phyloP scores from a whole-genome alignment of 1,140 invertebrate species.

The Drosophila orosa region DNA sequence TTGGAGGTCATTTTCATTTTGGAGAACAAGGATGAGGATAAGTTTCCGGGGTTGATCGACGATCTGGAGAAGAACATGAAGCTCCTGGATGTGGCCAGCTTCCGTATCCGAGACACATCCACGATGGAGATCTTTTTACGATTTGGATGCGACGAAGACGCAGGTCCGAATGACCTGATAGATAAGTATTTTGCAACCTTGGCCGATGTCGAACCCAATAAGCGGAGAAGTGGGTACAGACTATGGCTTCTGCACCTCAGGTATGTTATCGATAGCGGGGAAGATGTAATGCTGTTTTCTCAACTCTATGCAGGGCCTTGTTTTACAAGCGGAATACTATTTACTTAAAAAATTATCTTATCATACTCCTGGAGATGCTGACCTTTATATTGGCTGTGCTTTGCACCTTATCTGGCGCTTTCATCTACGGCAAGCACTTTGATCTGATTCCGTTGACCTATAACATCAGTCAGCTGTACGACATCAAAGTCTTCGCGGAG shows the following conservation, averaged over 20 bases:
- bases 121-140: slow-evolving; percentile 92
- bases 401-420: slow-evolving; percentile 28
- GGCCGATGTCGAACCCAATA: neutral
- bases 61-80: slow-evolving; percentile 84
- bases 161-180: slow-evolving; percentile 23
- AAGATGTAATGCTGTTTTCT: too few relatives aligned
- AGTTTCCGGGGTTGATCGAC: slow-evolving; percentile 86
- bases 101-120: slow-evolving; percentile 96
- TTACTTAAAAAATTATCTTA: slow-evolving; percentile 5
- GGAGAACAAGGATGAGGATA: slow-evolving; percentile 86
- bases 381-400: slow-evolving; percentile 9
- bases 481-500: slow-evolving; percentile 50
- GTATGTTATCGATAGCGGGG: neutral
- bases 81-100: slow-evolving; percentile 90
- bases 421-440: slow-evolving; percentile 52
- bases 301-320: slow-evolving; percentile 4
- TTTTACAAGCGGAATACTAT: slow-evolving; percentile 31
- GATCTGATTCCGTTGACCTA: slow-evolving; percentile 34
- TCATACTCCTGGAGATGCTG: slow-evolving; percentile 16
- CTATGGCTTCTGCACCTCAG: neutral
- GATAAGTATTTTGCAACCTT: slow-evolving; percentile 23
- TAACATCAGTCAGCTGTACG: slow-evolving; percentile 36
- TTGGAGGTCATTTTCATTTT: slow-evolving; percentile 87
- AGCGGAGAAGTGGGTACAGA: neutral
- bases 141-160: slow-evolving; percentile 56